Percentiles rank a stretch among this genome's conserved stretches.
Conservation (phyloP, 2,888 invertebrate genomes). For the Unio delphinus region DNA sequence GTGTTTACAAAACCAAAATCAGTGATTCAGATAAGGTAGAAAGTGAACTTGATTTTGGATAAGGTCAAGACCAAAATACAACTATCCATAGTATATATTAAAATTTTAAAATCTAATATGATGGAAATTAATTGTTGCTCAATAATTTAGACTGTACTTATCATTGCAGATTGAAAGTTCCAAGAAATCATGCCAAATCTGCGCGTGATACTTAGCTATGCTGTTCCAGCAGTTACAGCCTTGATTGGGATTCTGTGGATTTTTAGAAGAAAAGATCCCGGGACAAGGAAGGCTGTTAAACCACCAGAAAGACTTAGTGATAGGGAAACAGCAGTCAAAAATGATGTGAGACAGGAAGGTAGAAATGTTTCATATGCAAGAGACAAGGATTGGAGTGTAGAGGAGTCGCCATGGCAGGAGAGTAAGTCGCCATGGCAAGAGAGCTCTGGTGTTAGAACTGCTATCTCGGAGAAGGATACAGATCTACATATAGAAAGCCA, state of each 20-base stretch:
- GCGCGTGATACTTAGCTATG: slow-evolving; percentile 36
- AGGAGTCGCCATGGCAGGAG: slow-evolving; percentile 7
- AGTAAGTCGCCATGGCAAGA: slow-evolving; percentile 9
- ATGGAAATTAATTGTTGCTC: too few relatives aligned
- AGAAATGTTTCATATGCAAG: not conserved
- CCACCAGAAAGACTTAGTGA: too few relatives aligned
- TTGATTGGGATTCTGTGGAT: slow-evolving; percentile 58
- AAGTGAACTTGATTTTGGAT: too few relatives aligned
- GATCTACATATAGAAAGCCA: too few relatives aligned
- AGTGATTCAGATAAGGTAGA: too few relatives aligned
- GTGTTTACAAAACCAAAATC: too few relatives aligned
- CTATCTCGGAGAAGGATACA: not conserved
- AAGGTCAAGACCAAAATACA: too few relatives aligned
- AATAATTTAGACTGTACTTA: too few relatives aligned
- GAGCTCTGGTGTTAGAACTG: slow-evolving; percentile 22
- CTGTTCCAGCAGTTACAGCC: slow-evolving; percentile 48
- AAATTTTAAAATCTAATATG: too few relatives aligned
- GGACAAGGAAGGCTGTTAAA: too few relatives aligned
- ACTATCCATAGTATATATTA: too few relatives aligned
- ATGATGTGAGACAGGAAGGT: not conserved
- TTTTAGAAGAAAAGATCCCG: slow-evolving; percentile 35
- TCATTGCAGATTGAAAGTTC: too few relatives aligned
- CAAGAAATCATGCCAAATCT: slow-evolving; percentile 26
- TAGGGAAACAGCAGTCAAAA: not conserved
- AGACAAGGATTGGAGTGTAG: not conserved